Evolutionary conservation across 2,797 vertebrate genomes (phyloP).

Genomic region (Setipinna tenuifilis): DNA sequence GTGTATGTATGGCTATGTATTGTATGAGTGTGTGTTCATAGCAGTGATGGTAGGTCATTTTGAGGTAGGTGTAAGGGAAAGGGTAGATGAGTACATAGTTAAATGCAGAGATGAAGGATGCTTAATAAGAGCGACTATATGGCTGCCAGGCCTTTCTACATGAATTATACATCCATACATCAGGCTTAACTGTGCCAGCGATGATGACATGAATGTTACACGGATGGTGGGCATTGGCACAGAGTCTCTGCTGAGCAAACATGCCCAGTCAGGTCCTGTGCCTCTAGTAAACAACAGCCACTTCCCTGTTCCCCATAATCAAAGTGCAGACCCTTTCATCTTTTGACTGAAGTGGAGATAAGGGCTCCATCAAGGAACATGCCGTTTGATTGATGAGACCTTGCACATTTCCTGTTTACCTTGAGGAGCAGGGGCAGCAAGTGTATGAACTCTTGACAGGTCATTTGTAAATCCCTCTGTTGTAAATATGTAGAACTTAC

Average conservation of each 20-base stretch:
- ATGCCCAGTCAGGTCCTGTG: background rate
- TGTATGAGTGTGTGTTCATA: background rate
- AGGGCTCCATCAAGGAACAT: background rate
- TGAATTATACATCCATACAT: conserved; percentile 43
- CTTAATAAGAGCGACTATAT: background rate
- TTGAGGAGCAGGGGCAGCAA: background rate
- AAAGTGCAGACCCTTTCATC: background rate
- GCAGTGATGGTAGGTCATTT: background rate
- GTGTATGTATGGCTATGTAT: background rate
- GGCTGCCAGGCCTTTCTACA: no score
- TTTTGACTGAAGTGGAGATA: background rate
- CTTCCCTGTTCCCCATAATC: background rate
- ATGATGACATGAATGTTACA: background rate
- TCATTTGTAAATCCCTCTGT: conserved; percentile 29
- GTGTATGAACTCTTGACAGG: conserved; percentile 27
- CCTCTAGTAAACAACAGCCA: background rate
- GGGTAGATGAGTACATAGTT: background rate
- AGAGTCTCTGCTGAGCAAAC: background rate
- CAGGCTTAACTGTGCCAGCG: background rate
- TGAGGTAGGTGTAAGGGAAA: background rate
- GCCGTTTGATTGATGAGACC: background rate
- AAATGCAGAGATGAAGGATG: background rate
- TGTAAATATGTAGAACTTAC: background rate
- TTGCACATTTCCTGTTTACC: background rate
- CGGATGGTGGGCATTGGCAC: background rate